Conservation (phyloP, 2,113 vertebrate genomes). For the Xenus cinereus region DNA sequence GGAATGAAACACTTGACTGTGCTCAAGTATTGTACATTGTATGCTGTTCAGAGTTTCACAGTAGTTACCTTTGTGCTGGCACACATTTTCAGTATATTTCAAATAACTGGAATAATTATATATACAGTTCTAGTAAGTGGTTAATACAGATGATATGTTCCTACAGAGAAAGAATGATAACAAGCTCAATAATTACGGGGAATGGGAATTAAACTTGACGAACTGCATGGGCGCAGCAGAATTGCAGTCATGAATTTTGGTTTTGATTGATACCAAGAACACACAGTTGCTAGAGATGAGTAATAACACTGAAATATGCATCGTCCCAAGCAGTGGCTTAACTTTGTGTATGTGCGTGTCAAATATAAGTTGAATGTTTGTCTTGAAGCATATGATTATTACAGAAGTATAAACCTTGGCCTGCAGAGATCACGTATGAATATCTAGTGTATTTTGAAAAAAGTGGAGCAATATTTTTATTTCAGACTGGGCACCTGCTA, state of each 20-base stretch:
- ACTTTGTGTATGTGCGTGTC: neutral
- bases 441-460: neutral
- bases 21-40: neutral
- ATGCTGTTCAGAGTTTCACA: neutral
- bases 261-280: slow-evolving; percentile 28
- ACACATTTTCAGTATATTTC: neutral
- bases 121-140: neutral
- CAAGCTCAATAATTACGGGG: neutral
- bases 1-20: neutral
- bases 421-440: neutral
- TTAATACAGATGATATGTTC: slow-evolving; percentile 4
- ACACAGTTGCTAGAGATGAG: neutral
- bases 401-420: neutral
- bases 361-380: neutral
- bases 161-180: neutral
- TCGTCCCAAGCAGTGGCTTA: neutral
- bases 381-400: neutral
- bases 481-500: neutral
- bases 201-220: neutral
- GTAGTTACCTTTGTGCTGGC: neutral
- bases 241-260: neutral
- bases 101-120: neutral
- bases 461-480: neutral
- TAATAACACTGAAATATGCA: neutral
- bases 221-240: neutral